Evolutionary conservation across 2,888 invertebrate genomes (phyloP).

Genomic region (Aspidiotus destructor): DNA sequence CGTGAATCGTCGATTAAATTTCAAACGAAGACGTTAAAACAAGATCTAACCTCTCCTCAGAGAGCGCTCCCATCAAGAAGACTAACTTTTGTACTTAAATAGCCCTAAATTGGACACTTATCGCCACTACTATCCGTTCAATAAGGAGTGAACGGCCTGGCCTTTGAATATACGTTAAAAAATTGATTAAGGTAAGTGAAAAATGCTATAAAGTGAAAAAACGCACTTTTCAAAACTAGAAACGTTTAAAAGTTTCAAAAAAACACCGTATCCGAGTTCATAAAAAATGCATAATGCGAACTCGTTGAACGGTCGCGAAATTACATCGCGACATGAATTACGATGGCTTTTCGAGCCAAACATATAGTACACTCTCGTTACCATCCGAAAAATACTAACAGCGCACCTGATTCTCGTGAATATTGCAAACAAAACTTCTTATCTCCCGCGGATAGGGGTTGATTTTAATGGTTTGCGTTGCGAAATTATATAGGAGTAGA

Average conservation of each 20-base stretch:
- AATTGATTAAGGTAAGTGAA: slow-evolving; percentile 30
- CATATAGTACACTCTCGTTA: background rate
- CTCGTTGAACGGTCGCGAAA: slow-evolving; percentile 18
- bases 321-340: slow-evolving; percentile 18
- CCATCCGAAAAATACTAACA: background rate
- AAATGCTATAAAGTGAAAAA: slow-evolving; percentile 19
- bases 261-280: slow-evolving; percentile 11
- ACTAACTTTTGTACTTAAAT: too few relatives aligned
- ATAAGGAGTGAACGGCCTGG: too few relatives aligned
- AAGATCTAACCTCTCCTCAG: too few relatives aligned
- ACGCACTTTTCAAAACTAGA: slow-evolving; percentile 7
- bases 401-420: slow-evolving; percentile 5
- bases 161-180: background rate
- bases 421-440: slow-evolving; percentile 1
- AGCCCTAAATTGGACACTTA: too few relatives aligned
- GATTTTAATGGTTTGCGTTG: too few relatives aligned
- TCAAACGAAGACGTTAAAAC: too few relatives aligned
- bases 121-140: too few relatives aligned
- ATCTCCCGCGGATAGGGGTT: background rate
- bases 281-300: slow-evolving; percentile 27
- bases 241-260: slow-evolving; percentile 20
- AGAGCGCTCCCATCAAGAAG: too few relatives aligned
- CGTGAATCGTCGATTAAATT: too few relatives aligned
- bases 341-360: background rate
- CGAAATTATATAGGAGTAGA: too few relatives aligned